Percentiles rank a stretch among this genome's conserved stretches.
Conservation (phyloP, 2,113 vertebrate genomes). For the Eulemur rufifrons region DNA sequence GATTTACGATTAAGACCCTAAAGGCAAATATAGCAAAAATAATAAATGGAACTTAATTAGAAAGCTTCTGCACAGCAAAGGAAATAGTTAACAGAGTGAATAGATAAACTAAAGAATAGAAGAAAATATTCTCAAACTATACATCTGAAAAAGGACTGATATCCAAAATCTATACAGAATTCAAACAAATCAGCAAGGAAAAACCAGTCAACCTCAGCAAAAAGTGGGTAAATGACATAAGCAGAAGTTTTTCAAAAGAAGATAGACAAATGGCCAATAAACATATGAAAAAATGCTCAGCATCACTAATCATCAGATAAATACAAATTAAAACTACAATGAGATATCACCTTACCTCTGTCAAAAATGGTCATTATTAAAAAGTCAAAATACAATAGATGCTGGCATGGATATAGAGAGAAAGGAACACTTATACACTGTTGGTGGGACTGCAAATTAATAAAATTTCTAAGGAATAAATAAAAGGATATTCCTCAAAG, state of each 20-base stretch:
- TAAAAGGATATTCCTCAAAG: neutral
- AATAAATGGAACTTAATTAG: neutral
- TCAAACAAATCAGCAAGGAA: neutral
- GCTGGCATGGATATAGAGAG: neutral
- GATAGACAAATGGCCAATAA: neutral
- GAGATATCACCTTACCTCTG: neutral
- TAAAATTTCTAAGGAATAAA: neutral
- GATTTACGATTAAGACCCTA: too few species aligned
- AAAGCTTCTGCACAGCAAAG: neutral
- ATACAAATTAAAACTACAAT: neutral
- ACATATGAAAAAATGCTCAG: neutral
- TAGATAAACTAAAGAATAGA: neutral
- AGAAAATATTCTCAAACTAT: neutral
- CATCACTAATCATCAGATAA: neutral
- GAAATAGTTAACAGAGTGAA: neutral
- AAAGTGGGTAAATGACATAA: neutral
- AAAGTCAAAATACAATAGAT: neutral
- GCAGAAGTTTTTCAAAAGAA: neutral
- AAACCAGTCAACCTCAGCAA: neutral
- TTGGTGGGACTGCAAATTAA: neutral
- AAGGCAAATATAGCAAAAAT: neutral
- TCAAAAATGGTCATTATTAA: neutral
- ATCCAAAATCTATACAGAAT: neutral
- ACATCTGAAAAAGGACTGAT: neutral
- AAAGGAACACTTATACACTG: neutral